These are phyloP conservation scores for Leptopilina syphax DNA, from an alignment of 2,888 invertebrate genomes.

Conservation along the genomic window DNA sequence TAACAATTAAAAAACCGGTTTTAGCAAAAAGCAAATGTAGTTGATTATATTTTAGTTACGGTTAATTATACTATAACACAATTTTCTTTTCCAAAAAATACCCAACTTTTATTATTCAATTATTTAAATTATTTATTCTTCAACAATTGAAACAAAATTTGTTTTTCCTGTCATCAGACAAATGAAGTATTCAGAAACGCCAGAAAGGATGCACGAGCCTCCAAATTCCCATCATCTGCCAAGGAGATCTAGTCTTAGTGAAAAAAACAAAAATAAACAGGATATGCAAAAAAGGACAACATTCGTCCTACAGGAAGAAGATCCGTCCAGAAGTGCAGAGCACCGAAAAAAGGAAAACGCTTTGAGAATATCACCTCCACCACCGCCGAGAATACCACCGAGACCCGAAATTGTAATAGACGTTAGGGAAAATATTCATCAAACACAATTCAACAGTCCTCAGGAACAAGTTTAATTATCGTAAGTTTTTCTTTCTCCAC, in stretches of 20 bases:
- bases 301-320: conserved; percentile 58
- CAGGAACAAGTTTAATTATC: conserved; percentile 62
- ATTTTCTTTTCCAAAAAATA: too few relatives aligned
- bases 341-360: conserved; percentile 6
- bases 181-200: conserved; percentile 60
- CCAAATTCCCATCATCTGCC: conserved; percentile 43
- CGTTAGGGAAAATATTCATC: conserved; percentile 56
- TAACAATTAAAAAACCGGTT: too few relatives aligned
- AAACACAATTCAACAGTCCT: conserved; percentile 53
- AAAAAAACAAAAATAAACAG: conserved; percentile 55
- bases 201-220: conserved; percentile 59
- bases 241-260: conserved; percentile 61
- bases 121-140: too few relatives aligned
- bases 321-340: conserved; percentile 31
- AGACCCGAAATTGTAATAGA: conserved; percentile 52
- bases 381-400: conserved; percentile 52
- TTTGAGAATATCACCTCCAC: conserved; percentile 41
- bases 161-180: conserved; percentile 54
- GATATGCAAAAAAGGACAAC: conserved; percentile 61
- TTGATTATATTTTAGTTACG: too few relatives aligned
- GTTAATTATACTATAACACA: too few relatives aligned
- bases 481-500: conserved; percentile 55
- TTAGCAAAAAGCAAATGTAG: too few relatives aligned
- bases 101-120: background rate
- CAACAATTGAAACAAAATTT: background rate